A percentile compares a stretch with the other conserved stretches of the same genome.
phyloP scores from a whole-genome alignment of 64 coral and sea anemone genomes.

The Pachyseris speciosa region DNA sequence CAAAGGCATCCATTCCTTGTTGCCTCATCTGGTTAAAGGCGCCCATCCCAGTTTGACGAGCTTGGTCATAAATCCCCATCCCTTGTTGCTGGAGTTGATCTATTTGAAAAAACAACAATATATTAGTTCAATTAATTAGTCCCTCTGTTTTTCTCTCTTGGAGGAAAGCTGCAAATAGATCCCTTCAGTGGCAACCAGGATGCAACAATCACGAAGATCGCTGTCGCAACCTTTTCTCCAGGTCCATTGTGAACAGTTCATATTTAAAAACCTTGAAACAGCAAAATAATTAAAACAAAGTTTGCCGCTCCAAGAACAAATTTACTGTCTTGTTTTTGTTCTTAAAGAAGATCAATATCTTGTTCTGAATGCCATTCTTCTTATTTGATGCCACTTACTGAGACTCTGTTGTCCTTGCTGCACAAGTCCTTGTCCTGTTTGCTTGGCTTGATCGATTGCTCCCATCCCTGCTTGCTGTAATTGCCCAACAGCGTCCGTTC shows the following conservation, averaged over 20 bases:
- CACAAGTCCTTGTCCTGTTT: slow-evolving; percentile 55
- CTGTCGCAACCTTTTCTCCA: no score
- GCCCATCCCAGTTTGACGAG: slow-evolving; percentile 62
- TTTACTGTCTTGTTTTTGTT: no score
- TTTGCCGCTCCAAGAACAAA: no score
- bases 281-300: no score
- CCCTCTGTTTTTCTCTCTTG: no score
- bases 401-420: slow-evolving; percentile 35
- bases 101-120: not conserved
- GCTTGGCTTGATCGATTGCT: slow-evolving; percentile 33
- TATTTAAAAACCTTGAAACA: no score
- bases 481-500: slow-evolving; percentile 62
- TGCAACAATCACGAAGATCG: no score
- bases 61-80: slow-evolving; percentile 48
- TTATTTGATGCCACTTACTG: not conserved
- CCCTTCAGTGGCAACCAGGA: no score
- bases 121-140: no score
- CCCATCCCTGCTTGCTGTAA: slow-evolving; percentile 60
- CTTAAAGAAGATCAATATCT: no score
- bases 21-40: slow-evolving; percentile 61
- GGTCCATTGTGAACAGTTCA: no score
- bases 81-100: slow-evolving; percentile 36
- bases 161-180: no score
- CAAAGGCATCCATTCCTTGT: slow-evolving; percentile 71
- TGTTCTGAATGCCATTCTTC: not conserved